Evolutionary conservation across 2,797 vertebrate species (phyloP), one percentile per base, ranked within the genome.

Genomic region (Cyclura pinguis): DNA sequence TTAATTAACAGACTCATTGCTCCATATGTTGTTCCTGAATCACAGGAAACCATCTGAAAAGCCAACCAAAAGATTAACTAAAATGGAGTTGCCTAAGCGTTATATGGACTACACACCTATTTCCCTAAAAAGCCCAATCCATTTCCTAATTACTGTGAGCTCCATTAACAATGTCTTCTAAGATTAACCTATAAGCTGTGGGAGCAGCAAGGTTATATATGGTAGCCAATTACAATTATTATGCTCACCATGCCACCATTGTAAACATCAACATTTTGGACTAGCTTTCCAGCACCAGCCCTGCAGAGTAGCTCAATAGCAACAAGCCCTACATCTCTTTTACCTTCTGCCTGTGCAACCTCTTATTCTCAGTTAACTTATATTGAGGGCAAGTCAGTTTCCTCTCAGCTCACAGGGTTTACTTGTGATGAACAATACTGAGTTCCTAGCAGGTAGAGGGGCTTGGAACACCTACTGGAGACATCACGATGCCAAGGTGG

Each of bases 1-100:
- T 32, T 88, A 86, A 76, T 84, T 94, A 94, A 93, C 92, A 87
- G 1, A 69, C 77, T 92, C 80, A 32, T 8, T 74, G 93, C 89
- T 86, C 5, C 0, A 85, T 88, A 89, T 50, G 86, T 27, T 83
- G 86, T 81, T 86, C 87, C 88, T 85, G 76, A 76, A 85, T 85
- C 78, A 92, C 1, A 74, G 86, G 88, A 81, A 87, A 38, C 80
- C 67, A 73, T 14, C 35, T 42, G 18, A 95, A 89, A 87, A 57
- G 38, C 35, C 6, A 64, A 42, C 52, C 8, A 20, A 27, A 1
- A 52, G 24, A 14, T 47, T 47, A 47, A 27, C 16, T 42, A 14
- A 38, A 18, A 24, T 47, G 74, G 4, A 80, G 91, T 90, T 94
- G 78, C 91, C 18, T 88, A n/a, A 10, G 88, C 64, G 50, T 38